Evolutionary conservation across 2,888 invertebrate genomes (phyloP), one percentile per base, ranked within the genome.

Genomic region (Scelioninae gen. 2): DNA sequence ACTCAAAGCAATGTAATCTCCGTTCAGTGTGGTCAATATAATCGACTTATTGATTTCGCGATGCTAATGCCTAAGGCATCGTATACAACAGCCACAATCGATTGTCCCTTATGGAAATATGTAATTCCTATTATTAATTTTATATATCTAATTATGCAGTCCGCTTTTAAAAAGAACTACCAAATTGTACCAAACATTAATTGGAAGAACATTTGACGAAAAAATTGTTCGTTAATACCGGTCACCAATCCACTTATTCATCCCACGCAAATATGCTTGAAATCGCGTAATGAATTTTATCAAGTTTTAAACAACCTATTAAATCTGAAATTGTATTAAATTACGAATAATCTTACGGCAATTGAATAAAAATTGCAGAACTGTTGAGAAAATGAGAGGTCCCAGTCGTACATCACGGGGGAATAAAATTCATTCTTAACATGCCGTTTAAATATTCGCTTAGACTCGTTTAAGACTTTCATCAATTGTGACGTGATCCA

Each of bases 41-140:
- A 83, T 83, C 82, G 80, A 81, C 79, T 83, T 84, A 84, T 84
- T 83, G 83, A 84, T 83, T 83, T 82, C 41, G 35, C 46, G 53
- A 61, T 52, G 53, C 52, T 68, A 55, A 39, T 45, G 48, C 70
- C 18, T 64, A 70, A 70, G 52, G 57, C 48, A 41, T 22, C 52
- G 50, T 64, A 46, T 37, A 64, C 63, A 64, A 46, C 60, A 28
- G 28, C 25, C 18, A 45, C 43, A 22, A 13, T 35, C 35, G 18
- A 60, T 45, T 60, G 46, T 18, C 41, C 15, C 16, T 19, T 35
- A 13, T 16, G n/a, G 10, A 22, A 33, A 46, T 60, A 39, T 13
- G 28, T 25, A 1, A 39, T 53, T 35, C 7, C 3, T 22, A 22
- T 22, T 22, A 22, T 4, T 22, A 22, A 22, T n/a, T n/a, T n/a